Percentiles rank a stretch among this genome's conserved stretches.
These are phyloP conservation scores for Tangara arthus DNA, from an alignment of 2,797 vertebrate genomes.

Conservation along the genomic window DNA sequence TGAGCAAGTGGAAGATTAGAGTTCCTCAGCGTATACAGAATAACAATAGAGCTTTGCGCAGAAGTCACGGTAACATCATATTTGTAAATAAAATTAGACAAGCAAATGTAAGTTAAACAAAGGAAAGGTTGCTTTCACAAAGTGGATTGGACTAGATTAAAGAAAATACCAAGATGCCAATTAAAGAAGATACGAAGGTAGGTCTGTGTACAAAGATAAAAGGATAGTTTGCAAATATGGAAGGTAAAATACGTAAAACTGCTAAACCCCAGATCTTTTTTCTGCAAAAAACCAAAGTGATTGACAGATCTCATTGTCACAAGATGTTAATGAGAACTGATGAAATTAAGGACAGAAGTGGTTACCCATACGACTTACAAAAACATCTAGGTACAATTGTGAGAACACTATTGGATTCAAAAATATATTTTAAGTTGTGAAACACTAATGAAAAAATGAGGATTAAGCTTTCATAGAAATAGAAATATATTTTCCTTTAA, in stretches of 20 bases:
- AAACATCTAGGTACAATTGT: background rate
- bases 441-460: background rate
- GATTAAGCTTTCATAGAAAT: background rate
- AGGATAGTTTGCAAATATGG: background rate
- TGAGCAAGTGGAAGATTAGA: background rate
- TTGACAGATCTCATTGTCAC: background rate
- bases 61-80: background rate
- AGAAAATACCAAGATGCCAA: background rate
- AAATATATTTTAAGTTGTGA: background rate
- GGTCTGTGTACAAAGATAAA: background rate
- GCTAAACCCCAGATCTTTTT: background rate
- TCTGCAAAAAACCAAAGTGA: background rate
- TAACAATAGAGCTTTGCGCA: background rate
- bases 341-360: background rate
- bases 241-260: background rate
- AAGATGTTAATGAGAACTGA: background rate
- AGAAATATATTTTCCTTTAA: background rate
- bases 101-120: background rate
- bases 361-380: background rate
- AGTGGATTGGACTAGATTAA: background rate
- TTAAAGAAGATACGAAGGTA: background rate
- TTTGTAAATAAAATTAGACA: background rate
- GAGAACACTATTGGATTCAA: background rate
- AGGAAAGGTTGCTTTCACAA: background rate
- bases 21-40: background rate